Base-by-base conservation (phyloP, 2,888 invertebrate genomes). In the Ormyrus pomaceus region DNA sequence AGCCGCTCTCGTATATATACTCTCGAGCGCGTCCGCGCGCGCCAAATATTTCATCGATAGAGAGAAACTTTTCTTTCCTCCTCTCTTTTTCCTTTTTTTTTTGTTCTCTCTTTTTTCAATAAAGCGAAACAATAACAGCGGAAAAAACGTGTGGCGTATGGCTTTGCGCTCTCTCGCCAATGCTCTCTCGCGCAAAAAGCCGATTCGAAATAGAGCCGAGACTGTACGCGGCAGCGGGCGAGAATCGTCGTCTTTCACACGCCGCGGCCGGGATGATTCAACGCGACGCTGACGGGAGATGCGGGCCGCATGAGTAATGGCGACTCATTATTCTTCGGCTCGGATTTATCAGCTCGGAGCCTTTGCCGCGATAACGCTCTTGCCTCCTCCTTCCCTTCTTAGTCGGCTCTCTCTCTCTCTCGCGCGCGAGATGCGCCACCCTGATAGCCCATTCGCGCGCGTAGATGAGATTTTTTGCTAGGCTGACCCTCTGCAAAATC, bases 311-410 rank as follows among this genome's bases (percentile, higher is more conserved):
- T 88, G 89, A 89, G 87, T 88, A 89, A 89, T 88, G 88, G 84
- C 84, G 83, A 84, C 86, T 87, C 88, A 88, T 89, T 89, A 89
- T 89, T 89, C 88, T 89, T 86, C 84, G 80, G 83, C 84, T 80
- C 82, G 88, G 86, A 88, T 89, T 89, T 89, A 89, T 89, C 89
- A 88, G 87, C 84, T 86, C 85, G 86, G 84, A 83, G 83, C 82
- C 75, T 48, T 59, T 66, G n/a, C 75, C 50, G 53, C 86, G 88
- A 88, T 87, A 89, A 88, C 88, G 86, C 86, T 34, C 56, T 4
- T 2, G 61, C 62, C 66, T 86, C 87, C 86, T 87, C 87, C 86
- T 86, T 86, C 86, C 84, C 79, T 83, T n/a, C 34, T 34, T 34
- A 34, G 34, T 34, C 34, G 34, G 34, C 34, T 34, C 34, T 34